Conservation (phyloP, 53 echinoderm and acorn worm species). For the Patiria pectinifera region DNA sequence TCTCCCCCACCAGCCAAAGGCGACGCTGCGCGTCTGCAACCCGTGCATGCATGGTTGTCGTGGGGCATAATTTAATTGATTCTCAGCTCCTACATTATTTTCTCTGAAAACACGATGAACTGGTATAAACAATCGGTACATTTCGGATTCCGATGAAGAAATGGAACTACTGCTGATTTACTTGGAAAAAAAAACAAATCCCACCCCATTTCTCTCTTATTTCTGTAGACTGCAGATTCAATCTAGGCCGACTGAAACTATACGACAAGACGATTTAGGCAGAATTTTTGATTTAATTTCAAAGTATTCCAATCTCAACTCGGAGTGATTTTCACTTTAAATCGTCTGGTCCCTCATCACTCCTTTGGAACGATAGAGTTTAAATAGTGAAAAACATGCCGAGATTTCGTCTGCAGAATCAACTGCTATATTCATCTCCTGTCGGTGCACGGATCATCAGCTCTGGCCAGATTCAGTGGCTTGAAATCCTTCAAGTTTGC, state of each 20-base stretch:
- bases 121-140: not conserved
- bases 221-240: no score
- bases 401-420: not conserved
- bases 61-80: not conserved
- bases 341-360: no score
- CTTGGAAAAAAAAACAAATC: no score
- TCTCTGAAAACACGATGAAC: not conserved
- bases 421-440: not conserved
- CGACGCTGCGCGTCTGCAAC: not conserved
- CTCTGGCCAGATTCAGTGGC: not conserved
- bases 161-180: not conserved
- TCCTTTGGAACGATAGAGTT: no score
- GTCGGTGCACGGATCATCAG: not conserved
- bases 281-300: no score
- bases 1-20: not conserved
- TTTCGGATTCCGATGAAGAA: not conserved
- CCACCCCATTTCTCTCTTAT: no score
- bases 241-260: no score
- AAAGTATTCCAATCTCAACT: no score
- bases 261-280: no score
- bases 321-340: no score
- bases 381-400: no score
- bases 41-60: not conserved
- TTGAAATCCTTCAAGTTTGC: constrained; percentile 46
- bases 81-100: not conserved